These are phyloP conservation scores for Leptocoma aspasia DNA, from an alignment of 2,113 vertebrate genomes.

Conservation along the genomic window DNA sequence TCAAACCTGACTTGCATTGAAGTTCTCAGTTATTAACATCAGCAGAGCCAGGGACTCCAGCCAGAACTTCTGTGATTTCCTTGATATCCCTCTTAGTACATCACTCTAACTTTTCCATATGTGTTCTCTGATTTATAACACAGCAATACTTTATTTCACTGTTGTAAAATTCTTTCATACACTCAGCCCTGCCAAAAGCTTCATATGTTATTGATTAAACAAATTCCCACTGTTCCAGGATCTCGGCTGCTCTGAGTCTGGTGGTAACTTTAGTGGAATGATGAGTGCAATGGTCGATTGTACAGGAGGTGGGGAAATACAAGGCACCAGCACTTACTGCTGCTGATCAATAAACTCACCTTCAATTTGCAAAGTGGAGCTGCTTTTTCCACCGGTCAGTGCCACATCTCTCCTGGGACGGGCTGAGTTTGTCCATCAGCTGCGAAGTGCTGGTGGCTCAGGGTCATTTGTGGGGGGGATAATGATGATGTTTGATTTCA, in stretches of 20 bases:
- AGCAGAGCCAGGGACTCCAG: neutral
- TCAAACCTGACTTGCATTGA: slow-evolving; percentile 44
- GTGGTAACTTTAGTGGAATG: neutral
- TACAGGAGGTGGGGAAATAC: neutral
- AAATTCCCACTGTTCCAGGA: slow-evolving; percentile 24
- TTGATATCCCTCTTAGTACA: slow-evolving; percentile 39
- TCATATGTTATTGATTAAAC: slow-evolving; percentile 59
- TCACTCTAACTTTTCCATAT: slow-evolving; percentile 42
- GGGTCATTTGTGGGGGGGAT: neutral
- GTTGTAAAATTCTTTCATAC: slow-evolving; percentile 19
- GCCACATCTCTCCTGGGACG: neutral
- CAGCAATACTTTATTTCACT: slow-evolving; percentile 12
- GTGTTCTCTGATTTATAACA: slow-evolving; percentile 49
- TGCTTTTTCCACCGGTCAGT: neutral
- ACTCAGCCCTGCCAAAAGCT: slow-evolving; percentile 3
- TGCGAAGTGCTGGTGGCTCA: neutral
- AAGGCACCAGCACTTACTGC: neutral
- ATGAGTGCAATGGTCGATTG: neutral
- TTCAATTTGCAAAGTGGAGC: neutral
- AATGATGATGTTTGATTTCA: neutral
- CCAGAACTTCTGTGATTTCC: slow-evolving; percentile 60
- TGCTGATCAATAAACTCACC: neutral
- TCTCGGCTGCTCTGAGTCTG: neutral
- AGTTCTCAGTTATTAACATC: neutral
- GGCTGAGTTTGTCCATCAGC: neutral